phyloP scores from a whole-genome alignment of 2,888 invertebrate species.

The Rutpela maculata region DNA sequence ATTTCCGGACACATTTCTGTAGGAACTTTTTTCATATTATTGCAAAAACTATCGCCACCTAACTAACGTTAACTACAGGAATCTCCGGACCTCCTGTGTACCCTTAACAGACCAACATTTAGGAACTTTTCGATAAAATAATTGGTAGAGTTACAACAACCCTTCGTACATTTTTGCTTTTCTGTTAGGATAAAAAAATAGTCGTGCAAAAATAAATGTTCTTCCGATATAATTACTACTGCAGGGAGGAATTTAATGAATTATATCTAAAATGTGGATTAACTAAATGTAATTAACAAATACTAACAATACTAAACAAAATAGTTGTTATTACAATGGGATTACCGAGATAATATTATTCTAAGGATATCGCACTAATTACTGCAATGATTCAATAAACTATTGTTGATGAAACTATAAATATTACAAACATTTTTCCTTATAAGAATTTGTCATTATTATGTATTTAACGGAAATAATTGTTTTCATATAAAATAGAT shows the following conservation, averaged over 20 bases:
- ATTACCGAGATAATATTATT: background rate
- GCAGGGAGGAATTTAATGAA: background rate
- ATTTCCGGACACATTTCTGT: too few species aligned
- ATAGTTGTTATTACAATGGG: background rate
- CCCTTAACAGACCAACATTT: too few species aligned
- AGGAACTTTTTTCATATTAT: too few species aligned
- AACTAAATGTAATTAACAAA: background rate
- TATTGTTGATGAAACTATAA: background rate
- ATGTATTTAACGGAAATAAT: background rate
- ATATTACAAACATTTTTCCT: background rate
- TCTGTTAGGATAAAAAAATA: too few species aligned
- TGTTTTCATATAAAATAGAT: too few species aligned
- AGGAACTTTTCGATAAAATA: too few species aligned
- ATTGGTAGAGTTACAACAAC: too few species aligned
- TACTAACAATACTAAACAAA: background rate
- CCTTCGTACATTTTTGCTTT: too few species aligned
- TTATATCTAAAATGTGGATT: background rate
- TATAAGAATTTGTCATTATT: background rate
- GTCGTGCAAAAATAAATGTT: too few species aligned
- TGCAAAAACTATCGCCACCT: too few species aligned
- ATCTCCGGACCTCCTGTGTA: too few species aligned
- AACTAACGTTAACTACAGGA: too few species aligned
- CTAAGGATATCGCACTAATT: background rate
- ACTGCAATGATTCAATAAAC: conserved; percentile 1
- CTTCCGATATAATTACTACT: background rate